These are phyloP conservation scores for Amia ocellicauda DNA, from an alignment of 2,113 vertebrate genomes.

Conservation along the genomic window DNA sequence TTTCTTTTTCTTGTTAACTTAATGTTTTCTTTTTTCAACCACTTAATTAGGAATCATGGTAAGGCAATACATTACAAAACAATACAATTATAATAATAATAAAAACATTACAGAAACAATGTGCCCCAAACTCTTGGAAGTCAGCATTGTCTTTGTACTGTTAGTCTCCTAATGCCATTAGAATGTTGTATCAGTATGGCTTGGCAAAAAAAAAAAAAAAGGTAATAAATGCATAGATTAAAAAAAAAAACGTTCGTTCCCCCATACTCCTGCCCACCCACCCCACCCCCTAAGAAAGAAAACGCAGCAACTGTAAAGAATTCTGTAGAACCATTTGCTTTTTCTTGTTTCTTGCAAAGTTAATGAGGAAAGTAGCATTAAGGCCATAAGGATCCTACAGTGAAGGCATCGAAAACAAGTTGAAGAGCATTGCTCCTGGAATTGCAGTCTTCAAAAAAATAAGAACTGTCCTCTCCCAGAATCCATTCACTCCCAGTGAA, in stretches of 20 bases:
- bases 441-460: conserved; percentile 53
- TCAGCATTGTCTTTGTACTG: conserved; percentile 64
- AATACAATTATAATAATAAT: conserved; percentile 48
- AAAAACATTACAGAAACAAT: conserved; percentile 73
- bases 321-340: conserved; percentile 28
- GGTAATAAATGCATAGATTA: conserved; percentile 87
- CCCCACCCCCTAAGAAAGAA: conserved; percentile 65
- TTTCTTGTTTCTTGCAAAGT: conserved; percentile 53
- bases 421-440: conserved; percentile 53
- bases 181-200: conserved; percentile 85
- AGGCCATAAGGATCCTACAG: conserved; percentile 73
- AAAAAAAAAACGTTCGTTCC: too few relatives aligned
- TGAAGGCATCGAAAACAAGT: conserved; percentile 76
- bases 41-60: conserved; percentile 78
- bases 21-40: conserved; percentile 86
- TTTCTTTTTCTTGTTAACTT: conserved; percentile 89
- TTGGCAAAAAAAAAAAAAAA: conserved; percentile 79
- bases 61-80: conserved; percentile 93
- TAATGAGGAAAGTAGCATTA: conserved; percentile 66
- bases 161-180: conserved; percentile 85
- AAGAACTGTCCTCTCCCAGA: background rate
- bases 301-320: conserved; percentile 54
- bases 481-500: background rate
- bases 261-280: conserved; percentile 31
- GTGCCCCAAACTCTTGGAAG: conserved; percentile 79